Percentiles rank a stretch among this genome's conserved stretches.
Conservation (phyloP, 2,888 invertebrate species). For the Drosophila meridionalis region DNA sequence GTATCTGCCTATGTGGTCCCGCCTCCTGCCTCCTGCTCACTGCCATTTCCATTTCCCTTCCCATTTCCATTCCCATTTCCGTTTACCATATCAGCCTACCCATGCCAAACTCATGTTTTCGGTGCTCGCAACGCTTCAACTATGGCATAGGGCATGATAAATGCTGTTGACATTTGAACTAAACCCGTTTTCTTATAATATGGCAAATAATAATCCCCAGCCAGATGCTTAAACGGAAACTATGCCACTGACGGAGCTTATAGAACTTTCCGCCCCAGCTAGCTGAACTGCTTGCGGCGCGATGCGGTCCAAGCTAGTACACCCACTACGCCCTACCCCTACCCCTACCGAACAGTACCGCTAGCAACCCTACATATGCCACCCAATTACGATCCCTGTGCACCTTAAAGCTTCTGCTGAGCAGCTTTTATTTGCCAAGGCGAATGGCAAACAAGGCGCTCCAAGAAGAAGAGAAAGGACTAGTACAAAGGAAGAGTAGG, state of each 20-base stretch:
- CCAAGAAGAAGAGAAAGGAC: conserved; percentile 44
- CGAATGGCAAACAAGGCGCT: conserved; percentile 72
- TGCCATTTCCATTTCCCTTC: conserved; percentile 1
- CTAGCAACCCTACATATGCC: not conserved
- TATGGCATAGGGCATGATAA: conserved; percentile 54
- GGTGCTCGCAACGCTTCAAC: conserved; percentile 26
- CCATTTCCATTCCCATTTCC: conserved; percentile 13
- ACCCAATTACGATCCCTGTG: not conserved
- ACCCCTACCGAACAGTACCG: no score
- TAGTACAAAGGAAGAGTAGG: conserved; percentile 22
- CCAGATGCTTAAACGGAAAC: conserved; percentile 75
- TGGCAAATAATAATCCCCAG: conserved; percentile 80
- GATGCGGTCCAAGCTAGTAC: conserved; percentile 37
- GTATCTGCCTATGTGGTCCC: not conserved
- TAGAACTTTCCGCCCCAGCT: conserved; percentile 77
- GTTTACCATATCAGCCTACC: conserved; percentile 6
- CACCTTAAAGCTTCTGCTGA: conserved; percentile 43
- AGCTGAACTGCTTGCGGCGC: conserved; percentile 74
- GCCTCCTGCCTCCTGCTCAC: not conserved
- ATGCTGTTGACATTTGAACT: conserved; percentile 80
- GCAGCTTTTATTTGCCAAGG: conserved; percentile 74
- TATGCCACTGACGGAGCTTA: conserved; percentile 80
- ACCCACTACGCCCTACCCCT: not conserved
- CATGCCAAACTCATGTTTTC: not conserved
- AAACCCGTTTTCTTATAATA: conserved; percentile 79